Conservation (phyloP, 2,888 invertebrate genomes). For the Heterodera filipjevi region DNA sequence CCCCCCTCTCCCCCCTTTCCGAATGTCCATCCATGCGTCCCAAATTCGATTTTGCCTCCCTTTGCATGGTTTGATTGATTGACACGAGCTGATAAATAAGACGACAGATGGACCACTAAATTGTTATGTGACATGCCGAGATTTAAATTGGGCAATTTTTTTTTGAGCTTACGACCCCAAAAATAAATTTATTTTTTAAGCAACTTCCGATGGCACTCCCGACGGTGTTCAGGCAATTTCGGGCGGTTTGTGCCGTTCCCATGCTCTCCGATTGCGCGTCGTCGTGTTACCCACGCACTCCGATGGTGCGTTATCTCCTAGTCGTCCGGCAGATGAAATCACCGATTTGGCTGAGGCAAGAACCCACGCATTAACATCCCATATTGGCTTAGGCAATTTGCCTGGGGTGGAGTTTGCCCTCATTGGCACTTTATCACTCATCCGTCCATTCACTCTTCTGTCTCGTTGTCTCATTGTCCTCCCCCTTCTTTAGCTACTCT, state of each 20-base stretch:
- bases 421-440: too few species aligned
- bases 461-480: too few species aligned
- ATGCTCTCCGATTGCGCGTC: conserved; percentile 31
- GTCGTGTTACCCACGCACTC: conserved; percentile 18
- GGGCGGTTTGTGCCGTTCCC: conserved; percentile 31
- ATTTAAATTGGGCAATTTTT: not conserved
- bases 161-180: not conserved
- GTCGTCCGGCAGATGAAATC: conserved; percentile 24
- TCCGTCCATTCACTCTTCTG: too few species aligned
- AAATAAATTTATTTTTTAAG: conserved; percentile 21
- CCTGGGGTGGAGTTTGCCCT: too few species aligned
- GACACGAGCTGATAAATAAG: conserved; percentile 6
- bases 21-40: not conserved
- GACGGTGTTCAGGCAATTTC: conserved; percentile 27
- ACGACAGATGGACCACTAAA: conserved; percentile 17
- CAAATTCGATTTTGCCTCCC: conserved; percentile 17
- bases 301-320: not conserved
- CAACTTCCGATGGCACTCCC: conserved; percentile 32
- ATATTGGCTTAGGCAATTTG: too few species aligned
- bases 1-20: not conserved
- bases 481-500: not conserved
- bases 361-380: not conserved
- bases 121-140: not conserved
- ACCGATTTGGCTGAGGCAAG: conserved; percentile 23
- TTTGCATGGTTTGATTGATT: conserved; percentile 7